A percentile compares a stretch with the other conserved stretches of the same genome.
Conservation (phyloP, 1,140 invertebrate genomes). For the Coenobita brevimanus region DNA sequence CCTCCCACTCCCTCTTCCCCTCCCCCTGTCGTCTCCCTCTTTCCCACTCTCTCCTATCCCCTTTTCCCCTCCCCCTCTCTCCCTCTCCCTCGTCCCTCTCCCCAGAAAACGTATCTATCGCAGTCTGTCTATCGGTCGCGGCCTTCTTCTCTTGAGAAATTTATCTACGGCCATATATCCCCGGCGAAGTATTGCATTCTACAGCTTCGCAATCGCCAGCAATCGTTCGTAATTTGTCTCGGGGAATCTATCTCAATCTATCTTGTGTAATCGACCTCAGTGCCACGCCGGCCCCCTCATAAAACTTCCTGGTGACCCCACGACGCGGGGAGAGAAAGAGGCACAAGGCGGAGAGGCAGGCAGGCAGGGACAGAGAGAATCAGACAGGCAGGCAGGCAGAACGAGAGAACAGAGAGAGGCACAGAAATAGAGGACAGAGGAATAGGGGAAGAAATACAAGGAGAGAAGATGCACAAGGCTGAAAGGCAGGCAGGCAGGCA, state of each 20-base stretch:
- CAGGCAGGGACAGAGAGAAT: not conserved
- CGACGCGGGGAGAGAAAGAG: not conserved
- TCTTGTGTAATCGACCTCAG: conserved; percentile 53
- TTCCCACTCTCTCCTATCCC: not conserved
- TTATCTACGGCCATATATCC: conserved; percentile 42
- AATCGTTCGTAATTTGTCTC: conserved; percentile 62
- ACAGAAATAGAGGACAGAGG: too few species aligned
- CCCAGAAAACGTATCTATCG: conserved; percentile 34
- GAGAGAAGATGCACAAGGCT: too few species aligned
- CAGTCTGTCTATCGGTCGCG: conserved; percentile 28
- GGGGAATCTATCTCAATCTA: conserved; percentile 58
- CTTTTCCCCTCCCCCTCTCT: not conserved
- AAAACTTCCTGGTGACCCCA: conserved; percentile 35
- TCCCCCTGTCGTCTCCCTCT: too few species aligned
- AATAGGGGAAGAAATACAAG: too few species aligned
- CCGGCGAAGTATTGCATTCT: conserved; percentile 53
- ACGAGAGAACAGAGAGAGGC: too few species aligned
- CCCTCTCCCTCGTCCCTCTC: not conserved
- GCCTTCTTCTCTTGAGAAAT: conserved; percentile 31
- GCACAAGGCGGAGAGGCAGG: not conserved
- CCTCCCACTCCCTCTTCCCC: not conserved
- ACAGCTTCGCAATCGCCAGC: conserved; percentile 61
- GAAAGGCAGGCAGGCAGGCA: not conserved
- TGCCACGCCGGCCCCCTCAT: conserved; percentile 42
- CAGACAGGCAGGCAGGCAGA: too few species aligned